A percentile compares a stretch with the other conserved stretches of the same genome.
Conservation (phyloP, 2,888 invertebrate genomes). For the Limulus polyphemus region DNA sequence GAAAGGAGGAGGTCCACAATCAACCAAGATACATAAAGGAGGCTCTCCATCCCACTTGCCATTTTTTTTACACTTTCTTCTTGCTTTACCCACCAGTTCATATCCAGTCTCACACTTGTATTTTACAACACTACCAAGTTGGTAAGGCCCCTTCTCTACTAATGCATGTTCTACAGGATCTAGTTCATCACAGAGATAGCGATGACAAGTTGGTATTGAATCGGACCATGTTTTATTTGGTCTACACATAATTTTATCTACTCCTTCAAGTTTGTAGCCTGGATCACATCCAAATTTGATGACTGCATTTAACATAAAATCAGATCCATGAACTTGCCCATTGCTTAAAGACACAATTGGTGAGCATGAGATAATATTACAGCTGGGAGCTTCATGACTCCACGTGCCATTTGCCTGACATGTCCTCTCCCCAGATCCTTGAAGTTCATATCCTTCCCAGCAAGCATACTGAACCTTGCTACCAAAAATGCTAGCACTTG, state of each 20-base stretch:
- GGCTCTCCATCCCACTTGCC: constrained; percentile 32
- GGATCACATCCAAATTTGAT: constrained; percentile 15
- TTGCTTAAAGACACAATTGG: constrained; percentile 16
- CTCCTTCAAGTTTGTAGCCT: constrained; percentile 16
- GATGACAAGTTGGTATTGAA: constrained; percentile 11
- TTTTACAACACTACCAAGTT: constrained; percentile 15
- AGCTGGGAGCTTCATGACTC: constrained; percentile 18
- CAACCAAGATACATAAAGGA: constrained; percentile 28
- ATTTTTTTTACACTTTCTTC: constrained; percentile 31
- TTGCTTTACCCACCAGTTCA: constrained; percentile 31
- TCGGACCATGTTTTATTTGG: constrained; percentile 15
- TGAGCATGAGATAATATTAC: constrained; percentile 19
- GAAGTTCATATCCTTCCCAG: constrained; percentile 20
- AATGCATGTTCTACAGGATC: constrained; percentile 7
- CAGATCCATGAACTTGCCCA: constrained; percentile 12
- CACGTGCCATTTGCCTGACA: constrained; percentile 23
- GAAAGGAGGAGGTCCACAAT: neutral
- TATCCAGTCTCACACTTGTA: constrained; percentile 27
- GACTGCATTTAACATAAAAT: constrained; percentile 12
- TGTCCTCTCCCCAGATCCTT: constrained; percentile 17
- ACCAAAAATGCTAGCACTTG: constrained; percentile 2
- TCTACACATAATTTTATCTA: constrained; percentile 8
- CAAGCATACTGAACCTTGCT: constrained; percentile 21
- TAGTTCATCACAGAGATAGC: constrained; percentile 16
- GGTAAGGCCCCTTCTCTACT: constrained; percentile 13